Conservation (phyloP, 2,113 vertebrate genomes). For the Hyaena hyaena region DNA sequence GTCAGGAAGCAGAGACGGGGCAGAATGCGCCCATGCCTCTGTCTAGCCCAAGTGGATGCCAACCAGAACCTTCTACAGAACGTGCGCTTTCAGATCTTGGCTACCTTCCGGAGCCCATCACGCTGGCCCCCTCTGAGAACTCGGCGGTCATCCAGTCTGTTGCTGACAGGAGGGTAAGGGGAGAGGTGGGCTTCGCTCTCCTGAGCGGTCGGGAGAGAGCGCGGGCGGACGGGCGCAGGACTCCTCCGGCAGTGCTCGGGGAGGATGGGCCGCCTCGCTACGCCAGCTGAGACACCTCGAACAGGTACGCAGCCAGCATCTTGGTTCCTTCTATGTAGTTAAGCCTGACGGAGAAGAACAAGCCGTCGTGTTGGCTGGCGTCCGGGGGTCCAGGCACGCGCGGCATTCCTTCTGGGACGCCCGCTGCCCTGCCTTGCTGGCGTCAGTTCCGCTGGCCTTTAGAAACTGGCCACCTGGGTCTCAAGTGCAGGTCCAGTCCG, state of each 20-base stretch:
- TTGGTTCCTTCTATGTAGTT: constrained; percentile 97
- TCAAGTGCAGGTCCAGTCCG: neutral
- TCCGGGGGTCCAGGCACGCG: fast-evolving
- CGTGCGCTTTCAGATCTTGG: neutral
- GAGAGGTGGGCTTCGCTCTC: neutral
- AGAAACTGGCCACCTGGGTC: neutral
- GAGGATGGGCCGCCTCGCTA: constrained; percentile 46
- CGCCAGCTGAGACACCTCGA: constrained; percentile 94
- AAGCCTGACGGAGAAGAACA: constrained; percentile 83
- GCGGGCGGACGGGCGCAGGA: neutral
- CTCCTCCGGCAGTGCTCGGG: neutral
- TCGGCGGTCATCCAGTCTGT: neutral
- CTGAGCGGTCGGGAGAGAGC: fast-evolving
- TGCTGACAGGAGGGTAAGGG: neutral
- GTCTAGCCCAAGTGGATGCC: fast-evolving
- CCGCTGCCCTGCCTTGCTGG: fast-evolving
- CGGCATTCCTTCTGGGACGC: neutral
- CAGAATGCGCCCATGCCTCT: neutral
- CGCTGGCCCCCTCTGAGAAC: neutral
- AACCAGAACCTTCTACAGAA: neutral
- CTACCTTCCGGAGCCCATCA: neutral
- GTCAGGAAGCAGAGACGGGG: no score
- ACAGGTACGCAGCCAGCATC: constrained; percentile 95
- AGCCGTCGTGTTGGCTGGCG: fast-evolving
- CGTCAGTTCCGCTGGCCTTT: neutral